phyloP scores from a whole-genome alignment of 1,140 invertebrate genomes.

The Watersipora subatra region DNA sequence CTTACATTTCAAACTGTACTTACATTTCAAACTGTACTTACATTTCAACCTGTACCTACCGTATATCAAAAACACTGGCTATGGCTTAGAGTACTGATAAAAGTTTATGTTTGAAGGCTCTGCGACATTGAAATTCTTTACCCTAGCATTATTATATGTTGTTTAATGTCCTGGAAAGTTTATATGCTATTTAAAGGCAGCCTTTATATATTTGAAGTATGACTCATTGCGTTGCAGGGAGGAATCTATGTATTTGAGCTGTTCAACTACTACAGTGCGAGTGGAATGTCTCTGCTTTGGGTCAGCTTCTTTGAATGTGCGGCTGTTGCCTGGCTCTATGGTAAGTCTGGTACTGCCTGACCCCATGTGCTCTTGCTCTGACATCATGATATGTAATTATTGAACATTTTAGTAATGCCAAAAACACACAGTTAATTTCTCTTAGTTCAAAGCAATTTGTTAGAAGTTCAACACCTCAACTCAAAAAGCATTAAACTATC shows the following conservation, averaged over 20 bases:
- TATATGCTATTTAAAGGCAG: too few species aligned
- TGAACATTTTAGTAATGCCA: background rate
- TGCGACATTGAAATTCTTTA: too few species aligned
- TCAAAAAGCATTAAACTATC: background rate
- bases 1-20: too few species aligned
- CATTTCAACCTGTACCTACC: too few species aligned
- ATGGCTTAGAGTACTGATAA: too few species aligned
- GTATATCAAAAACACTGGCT: too few species aligned
- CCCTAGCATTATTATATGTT: too few species aligned
- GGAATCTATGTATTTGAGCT: constrained; percentile 59
- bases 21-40: too few species aligned
- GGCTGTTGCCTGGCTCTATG: constrained; percentile 63
- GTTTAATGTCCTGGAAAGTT: too few species aligned
- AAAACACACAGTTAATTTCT: background rate
- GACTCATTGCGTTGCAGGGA: too few species aligned
- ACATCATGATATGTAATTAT: background rate
- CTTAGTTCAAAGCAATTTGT: background rate
- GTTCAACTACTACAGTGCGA: constrained; percentile 59
- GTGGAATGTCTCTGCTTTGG: constrained; percentile 52
- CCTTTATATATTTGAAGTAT: too few species aligned
- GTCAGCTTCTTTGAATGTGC: constrained; percentile 57
- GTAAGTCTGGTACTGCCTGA: constrained; percentile 24
- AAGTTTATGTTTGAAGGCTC: too few species aligned
- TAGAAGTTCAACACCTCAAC: background rate
- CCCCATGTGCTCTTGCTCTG: background rate